A percentile compares a stretch with the other conserved stretches of the same genome.
Conservation (phyloP, 2,888 invertebrate species). For the Leucozona laternaria region DNA sequence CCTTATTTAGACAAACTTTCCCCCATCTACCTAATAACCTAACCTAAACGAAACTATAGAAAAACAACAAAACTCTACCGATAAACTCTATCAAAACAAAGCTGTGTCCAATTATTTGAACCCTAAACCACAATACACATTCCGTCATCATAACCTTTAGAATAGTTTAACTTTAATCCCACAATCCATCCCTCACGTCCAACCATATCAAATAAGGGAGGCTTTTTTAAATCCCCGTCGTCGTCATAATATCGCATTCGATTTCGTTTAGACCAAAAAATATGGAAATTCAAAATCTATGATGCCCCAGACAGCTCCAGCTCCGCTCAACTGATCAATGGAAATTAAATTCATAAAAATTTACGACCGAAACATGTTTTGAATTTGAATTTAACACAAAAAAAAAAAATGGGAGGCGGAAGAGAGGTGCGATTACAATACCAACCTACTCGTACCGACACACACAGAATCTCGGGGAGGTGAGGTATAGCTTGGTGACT, state of each 20-base stretch:
- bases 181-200: not conserved
- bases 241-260: conserved; percentile 50
- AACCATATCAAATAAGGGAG: not conserved
- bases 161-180: conserved; percentile 57
- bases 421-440: not conserved
- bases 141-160: conserved; percentile 34
- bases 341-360: conserved; percentile 75
- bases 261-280: conserved; percentile 55
- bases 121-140: conserved; percentile 24
- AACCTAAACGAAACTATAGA: not conserved
- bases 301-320: conserved; percentile 18
- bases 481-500: conserved; percentile 40
- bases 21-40: too few relatives aligned
- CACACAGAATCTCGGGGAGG: not conserved
- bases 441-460: not conserved
- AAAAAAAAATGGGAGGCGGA: conserved; percentile 1
- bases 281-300: conserved; percentile 31
- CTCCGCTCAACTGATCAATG: conserved; percentile 60
- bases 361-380: conserved; percentile 71
- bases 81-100: conserved; percentile 52
- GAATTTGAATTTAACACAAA: conserved; percentile 67
- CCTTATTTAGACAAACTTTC: not conserved
- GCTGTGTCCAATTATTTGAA: conserved; percentile 15
- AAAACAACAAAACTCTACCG: not conserved
- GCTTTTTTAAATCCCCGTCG: conserved; percentile 39